Percentiles rank a stretch among this genome's conserved stretches.
Conservation (phyloP, 1,140 invertebrate genomes). For the Drosophila lowei region DNA sequence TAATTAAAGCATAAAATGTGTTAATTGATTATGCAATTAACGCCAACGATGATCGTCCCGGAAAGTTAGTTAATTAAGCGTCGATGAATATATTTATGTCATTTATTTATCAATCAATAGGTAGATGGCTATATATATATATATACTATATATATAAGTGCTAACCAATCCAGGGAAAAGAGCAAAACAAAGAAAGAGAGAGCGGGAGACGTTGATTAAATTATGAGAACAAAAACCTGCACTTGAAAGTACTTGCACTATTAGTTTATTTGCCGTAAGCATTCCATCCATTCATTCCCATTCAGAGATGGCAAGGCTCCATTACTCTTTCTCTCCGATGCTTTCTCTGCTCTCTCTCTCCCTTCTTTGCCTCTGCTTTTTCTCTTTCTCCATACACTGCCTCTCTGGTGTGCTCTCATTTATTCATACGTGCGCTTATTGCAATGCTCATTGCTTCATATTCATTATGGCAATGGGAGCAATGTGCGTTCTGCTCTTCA, state of each 20-base stretch:
- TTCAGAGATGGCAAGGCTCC: slow-evolving; percentile 28
- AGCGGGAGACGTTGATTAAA: slow-evolving; percentile 24
- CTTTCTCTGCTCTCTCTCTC: slow-evolving; percentile 12
- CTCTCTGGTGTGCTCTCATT: slow-evolving; percentile 60
- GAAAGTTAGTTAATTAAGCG: slow-evolving; percentile 56
- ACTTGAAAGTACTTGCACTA: slow-evolving; percentile 50
- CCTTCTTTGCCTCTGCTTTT: slow-evolving; percentile 42
- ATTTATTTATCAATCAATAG: slow-evolving; percentile 34
- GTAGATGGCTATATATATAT: too few relatives aligned
- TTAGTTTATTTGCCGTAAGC: slow-evolving; percentile 48
- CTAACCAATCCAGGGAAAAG: background rate
- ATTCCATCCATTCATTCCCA: slow-evolving; percentile 41
- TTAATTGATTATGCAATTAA: slow-evolving; percentile 75
- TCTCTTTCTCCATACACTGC: slow-evolving; percentile 20
- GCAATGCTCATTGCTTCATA: slow-evolving; percentile 80
- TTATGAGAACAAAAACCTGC: slow-evolving; percentile 12
- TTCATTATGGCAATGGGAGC: slow-evolving; percentile 77
- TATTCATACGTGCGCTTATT: slow-evolving; percentile 80
- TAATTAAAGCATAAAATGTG: slow-evolving; percentile 58
- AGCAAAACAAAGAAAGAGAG: too few relatives aligned
- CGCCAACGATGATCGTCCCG: slow-evolving; percentile 12
- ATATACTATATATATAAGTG: background rate
- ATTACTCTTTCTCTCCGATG: slow-evolving; percentile 5
- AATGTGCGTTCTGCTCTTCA: slow-evolving; percentile 54
- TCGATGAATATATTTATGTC: slow-evolving; percentile 36